Base-by-base conservation (phyloP, 1,140 invertebrate genomes). In the Leptinotarsa undecemlineata region DNA sequence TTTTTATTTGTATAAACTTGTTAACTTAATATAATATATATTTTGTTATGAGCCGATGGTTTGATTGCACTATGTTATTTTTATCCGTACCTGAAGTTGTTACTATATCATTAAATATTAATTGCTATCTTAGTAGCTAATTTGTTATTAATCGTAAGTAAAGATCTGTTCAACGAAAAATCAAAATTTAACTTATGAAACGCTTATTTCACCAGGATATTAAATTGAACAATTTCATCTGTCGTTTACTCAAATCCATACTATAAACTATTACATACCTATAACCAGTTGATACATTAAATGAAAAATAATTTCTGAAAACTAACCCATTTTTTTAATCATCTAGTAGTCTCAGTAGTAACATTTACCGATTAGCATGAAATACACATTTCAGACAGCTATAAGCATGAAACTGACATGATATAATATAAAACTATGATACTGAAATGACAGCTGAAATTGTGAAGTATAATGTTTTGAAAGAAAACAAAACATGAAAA, bases 11-110 rank as follows among this genome's bases (percentile, higher is more conserved):
- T 83, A 83, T 80, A 80, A 71, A 80, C 78, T 82, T 83, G 82
- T 83, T 83, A 81, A 83, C 78, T 79, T 83, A 75, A 81, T 83
- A 82, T 79, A 81, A 83, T 82, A 83, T 83, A 83, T 83, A 83
- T 83, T 83, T 83, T 83, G 82, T 82, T 83, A 82, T 79, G 80
- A 81, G 77, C 75, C 74, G 68, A 78, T 82, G 75, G 79, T 80
- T 82, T 82, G 76, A 76, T 80, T 82, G 78, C 76, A 76, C 73
- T 76, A 71, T 75, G 68, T 78, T 78, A 73, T 78, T 78, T 77
- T 73, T 77, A 71, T 80, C 75, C 76, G 80, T 83, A 82, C 81
- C 82, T 82, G 81, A 82, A 73, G 60, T 77, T 79, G 75, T 79
- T 72, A 72, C 71, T 61, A 72, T 72, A 72, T 72, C 71, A 72